phyloP scores from a whole-genome alignment of 2,888 invertebrate genomes.

The Salticus scenicus region DNA sequence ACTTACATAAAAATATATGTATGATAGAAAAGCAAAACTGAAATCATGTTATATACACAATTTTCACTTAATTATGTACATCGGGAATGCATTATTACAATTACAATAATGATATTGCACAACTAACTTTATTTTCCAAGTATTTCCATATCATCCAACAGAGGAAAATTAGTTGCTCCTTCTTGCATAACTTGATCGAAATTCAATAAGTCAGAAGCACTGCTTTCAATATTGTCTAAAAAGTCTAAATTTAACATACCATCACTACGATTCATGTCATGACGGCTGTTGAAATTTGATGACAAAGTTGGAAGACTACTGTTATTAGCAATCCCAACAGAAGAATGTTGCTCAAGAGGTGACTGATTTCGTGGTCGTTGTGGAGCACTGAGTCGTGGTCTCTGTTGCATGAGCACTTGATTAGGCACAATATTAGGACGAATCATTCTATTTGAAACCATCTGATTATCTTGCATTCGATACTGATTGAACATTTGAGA shows the following conservation, averaged over 20 bases:
- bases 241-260: conserved; percentile 87
- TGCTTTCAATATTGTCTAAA: conserved; percentile 81
- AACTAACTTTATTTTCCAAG: conserved; percentile 39
- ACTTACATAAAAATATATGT: too few species aligned
- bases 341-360: conserved; percentile 70
- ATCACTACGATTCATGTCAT: conserved; percentile 71
- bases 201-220: conserved; percentile 85
- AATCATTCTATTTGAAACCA: conserved; percentile 30
- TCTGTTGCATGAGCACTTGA: conserved; percentile 73
- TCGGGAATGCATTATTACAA: not conserved
- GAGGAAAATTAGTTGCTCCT: conserved; percentile 73
- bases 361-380: conserved; percentile 74
- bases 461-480: conserved; percentile 33
- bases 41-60: not conserved
- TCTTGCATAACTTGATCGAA: conserved; percentile 82
- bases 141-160: conserved; percentile 74
- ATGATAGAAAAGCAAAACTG: too few species aligned
- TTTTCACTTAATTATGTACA: not conserved
- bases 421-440: conserved; percentile 74
- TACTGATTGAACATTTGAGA: conserved; percentile 73
- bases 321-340: conserved; percentile 60
- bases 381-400: conserved; percentile 20
- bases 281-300: conserved; percentile 66
- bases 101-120: conserved; percentile 37
- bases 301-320: conserved; percentile 28